These are phyloP conservation scores for Proisotoma minuta DNA, from an alignment of 2,888 invertebrate species.

Conservation along the genomic window DNA sequence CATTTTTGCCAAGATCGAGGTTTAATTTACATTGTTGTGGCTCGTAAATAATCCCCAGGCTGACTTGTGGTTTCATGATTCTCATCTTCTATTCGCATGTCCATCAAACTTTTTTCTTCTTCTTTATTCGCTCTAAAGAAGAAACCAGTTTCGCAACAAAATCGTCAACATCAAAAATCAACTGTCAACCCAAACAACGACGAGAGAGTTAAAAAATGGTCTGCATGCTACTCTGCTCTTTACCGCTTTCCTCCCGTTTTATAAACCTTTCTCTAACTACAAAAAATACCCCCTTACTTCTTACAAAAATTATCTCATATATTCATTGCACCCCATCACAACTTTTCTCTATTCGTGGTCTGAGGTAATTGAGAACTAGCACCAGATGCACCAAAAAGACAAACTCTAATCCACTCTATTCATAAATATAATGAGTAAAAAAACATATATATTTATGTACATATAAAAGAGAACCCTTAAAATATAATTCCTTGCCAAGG, in stretches of 20 bases:
- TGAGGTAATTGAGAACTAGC: background rate
- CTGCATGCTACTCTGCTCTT: background rate
- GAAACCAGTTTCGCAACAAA: constrained; percentile 1
- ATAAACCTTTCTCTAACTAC: no score
- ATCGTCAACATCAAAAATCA: constrained; percentile 5
- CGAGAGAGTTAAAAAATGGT: background rate
- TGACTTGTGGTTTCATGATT: constrained; percentile 5
- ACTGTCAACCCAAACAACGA: background rate
- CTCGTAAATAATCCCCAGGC: constrained; percentile 2
- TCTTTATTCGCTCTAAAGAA: background rate
- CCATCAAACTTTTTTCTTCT: constrained; percentile 2
- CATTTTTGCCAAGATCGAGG: no score
- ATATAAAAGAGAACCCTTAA: no score
- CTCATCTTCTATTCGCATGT: constrained; percentile 4
- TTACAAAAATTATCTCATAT: no score
- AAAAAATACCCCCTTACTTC: no score
- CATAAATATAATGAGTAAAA: no score
- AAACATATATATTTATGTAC: no score
- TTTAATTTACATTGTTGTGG: constrained; percentile 6
- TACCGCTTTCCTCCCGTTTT: constrained; percentile 2
- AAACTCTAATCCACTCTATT: background rate
- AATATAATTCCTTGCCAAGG: no score
- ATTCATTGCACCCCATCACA: background rate
- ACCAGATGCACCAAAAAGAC: constrained; percentile 2
- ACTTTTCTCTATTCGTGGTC: background rate